Conservation (phyloP, 2,113 vertebrate species). For the Aphyosemion australe region DNA sequence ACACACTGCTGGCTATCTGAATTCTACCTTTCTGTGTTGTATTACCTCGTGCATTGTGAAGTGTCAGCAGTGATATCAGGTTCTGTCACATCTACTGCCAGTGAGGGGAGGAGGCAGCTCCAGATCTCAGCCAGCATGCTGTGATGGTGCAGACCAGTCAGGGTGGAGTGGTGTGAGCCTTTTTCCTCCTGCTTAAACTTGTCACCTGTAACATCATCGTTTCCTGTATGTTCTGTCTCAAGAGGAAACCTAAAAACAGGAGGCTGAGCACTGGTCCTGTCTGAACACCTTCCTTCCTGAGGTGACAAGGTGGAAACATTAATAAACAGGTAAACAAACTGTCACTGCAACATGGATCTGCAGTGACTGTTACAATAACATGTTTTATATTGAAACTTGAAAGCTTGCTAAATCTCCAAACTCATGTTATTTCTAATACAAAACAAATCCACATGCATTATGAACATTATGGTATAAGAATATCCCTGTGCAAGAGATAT, state of each 20-base stretch:
- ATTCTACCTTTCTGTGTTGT: background rate
- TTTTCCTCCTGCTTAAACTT: constrained; percentile 2
- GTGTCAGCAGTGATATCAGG: constrained; percentile 3
- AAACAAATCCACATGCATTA: no score
- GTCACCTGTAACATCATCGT: constrained; percentile 9
- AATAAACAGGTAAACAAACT: background rate
- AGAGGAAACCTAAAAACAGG: constrained; percentile 12
- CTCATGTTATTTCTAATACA: no score
- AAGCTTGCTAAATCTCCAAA: no score
- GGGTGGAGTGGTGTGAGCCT: background rate
- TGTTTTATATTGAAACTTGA: no score
- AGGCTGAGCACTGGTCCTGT: background rate
- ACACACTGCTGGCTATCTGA: constrained; percentile 9
- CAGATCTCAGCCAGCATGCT: background rate
- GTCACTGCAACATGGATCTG: background rate
- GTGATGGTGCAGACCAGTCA: background rate
- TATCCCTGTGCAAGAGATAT: no score
- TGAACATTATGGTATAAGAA: no score
- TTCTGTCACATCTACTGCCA: constrained; percentile 26
- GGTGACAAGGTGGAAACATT: background rate
- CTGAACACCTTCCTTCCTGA: background rate
- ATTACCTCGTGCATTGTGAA: background rate
- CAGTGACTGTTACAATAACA: no score
- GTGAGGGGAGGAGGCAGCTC: constrained; percentile 7
- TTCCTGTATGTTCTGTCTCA: background rate